These are phyloP conservation scores for Rostratula benghalensis DNA, from an alignment of 2,113 vertebrate species.

Conservation along the genomic window DNA sequence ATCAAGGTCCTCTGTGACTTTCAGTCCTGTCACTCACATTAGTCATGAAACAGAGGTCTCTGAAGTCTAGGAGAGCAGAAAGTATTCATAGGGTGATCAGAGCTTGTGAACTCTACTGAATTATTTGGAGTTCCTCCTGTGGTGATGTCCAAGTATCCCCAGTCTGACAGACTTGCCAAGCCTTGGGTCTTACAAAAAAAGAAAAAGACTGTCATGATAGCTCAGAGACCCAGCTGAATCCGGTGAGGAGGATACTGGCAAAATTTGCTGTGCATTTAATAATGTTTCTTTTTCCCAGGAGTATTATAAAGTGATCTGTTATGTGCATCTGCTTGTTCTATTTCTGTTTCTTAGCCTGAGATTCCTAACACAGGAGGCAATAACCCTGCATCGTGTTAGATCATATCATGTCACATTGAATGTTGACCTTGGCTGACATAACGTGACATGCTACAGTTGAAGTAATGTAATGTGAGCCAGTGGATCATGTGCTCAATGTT, in stretches of 20 bases:
- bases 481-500: constrained; percentile 33
- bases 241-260: neutral
- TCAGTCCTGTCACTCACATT: neutral
- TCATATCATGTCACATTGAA: constrained; percentile 23
- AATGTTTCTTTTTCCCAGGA: constrained; percentile 23
- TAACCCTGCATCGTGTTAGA: constrained; percentile 10
- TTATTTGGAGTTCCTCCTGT: constrained; percentile 25
- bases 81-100: constrained; percentile 4
- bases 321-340: constrained; percentile 48
- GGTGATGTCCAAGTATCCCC: neutral
- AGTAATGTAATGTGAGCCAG: neutral
- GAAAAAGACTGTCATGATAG: neutral
- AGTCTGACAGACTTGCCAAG: neutral
- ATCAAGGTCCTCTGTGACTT: neutral
- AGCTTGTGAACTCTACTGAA: neutral
- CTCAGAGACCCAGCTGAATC: neutral
- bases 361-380: constrained; percentile 38
- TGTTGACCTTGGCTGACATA: constrained; percentile 39
- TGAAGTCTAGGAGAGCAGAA: neutral
- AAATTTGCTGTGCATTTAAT: neutral
- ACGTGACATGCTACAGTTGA: neutral
- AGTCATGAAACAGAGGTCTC: neutral
- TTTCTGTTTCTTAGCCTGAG: constrained; percentile 36
- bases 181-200: neutral
- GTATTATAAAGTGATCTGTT: constrained; percentile 28